Evolutionary conservation across 2,888 invertebrate genomes (phyloP).

Genomic region (Hofmannophila pseudospretella): DNA sequence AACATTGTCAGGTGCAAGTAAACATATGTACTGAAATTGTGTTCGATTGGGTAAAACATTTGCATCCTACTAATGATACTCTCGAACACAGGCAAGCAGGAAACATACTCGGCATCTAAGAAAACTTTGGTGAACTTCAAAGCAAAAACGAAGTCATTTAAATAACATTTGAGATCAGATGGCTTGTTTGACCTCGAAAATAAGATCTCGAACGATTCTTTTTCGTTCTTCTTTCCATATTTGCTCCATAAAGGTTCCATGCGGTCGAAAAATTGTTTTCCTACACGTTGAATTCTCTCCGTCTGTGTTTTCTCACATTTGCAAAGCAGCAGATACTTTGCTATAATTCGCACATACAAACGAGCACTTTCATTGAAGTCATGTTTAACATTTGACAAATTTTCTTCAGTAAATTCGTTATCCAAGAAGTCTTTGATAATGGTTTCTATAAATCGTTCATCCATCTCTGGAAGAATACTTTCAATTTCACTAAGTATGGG

Average conservation of each 20-base stretch:
- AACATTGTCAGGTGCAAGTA: constrained; percentile 42
- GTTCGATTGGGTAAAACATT: constrained; percentile 32
- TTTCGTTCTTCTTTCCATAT: constrained; percentile 6
- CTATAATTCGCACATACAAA: constrained; percentile 31
- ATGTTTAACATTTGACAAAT: constrained; percentile 7
- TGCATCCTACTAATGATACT: constrained; percentile 30
- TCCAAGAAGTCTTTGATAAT: constrained; percentile 20
- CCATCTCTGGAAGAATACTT: constrained; percentile 24
- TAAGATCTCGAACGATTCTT: not conserved
- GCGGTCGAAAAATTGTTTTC: constrained; percentile 30
- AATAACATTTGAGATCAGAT: constrained; percentile 3
- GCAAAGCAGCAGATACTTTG: constrained; percentile 38
- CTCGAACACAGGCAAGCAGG: constrained; percentile 37
- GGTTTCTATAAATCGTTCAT: constrained; percentile 22
- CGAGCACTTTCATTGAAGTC: constrained; percentile 2
- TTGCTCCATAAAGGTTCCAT: constrained; percentile 15
- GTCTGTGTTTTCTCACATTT: constrained; percentile 27
- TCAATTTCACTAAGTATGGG: constrained; percentile 29
- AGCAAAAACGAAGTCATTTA: constrained; percentile 26
- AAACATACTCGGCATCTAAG: constrained; percentile 29
- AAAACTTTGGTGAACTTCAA: constrained; percentile 39
- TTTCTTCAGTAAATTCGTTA: constrained; percentile 18
- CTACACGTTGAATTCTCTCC: constrained; percentile 26
- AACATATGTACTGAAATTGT: constrained; percentile 31
- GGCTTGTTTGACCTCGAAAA: not conserved